Evolutionary conservation across 2,888 invertebrate species (phyloP).

Genomic region (Metacarcinus magister): DNA sequence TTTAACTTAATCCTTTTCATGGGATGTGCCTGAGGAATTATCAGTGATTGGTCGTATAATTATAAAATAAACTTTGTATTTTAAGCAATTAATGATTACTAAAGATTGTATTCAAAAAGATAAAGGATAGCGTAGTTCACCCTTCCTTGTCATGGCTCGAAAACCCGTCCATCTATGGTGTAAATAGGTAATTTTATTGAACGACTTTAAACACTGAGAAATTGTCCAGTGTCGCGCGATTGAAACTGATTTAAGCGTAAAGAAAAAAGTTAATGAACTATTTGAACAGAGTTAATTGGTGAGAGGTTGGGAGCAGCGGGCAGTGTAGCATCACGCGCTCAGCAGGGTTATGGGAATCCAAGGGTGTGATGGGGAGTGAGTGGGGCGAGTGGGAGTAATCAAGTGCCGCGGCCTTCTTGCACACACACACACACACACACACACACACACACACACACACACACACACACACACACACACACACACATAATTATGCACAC

Average conservation of each 20-base stretch:
- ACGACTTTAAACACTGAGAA: background rate
- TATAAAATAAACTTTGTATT: background rate
- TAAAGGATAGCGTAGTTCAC: background rate
- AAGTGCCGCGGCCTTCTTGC: background rate
- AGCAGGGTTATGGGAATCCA: no score
- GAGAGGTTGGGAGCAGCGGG: conserved; percentile 28
- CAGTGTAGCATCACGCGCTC: background rate
- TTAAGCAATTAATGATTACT: background rate
- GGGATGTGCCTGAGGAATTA: background rate
- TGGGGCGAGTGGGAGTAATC: background rate
- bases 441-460: background rate
- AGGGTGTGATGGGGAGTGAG: background rate
- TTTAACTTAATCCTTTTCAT: background rate
- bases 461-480: conserved; percentile 52
- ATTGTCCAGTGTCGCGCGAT: conserved; percentile 34
- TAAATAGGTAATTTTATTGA: conserved; percentile 23
- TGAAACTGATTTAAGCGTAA: conserved; percentile 27
- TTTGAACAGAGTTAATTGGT: conserved; percentile 34
- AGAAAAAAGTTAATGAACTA: conserved; percentile 28
- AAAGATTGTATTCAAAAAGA: background rate
- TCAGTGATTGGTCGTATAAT: background rate
- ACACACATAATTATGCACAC: background rate
- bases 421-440: conserved; percentile 60
- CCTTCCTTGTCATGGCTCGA: background rate
- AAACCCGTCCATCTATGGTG: background rate